A percentile compares a stretch with the other conserved stretches of the same genome.
Conservation (phyloP, 2,888 invertebrate genomes). For the Emesis russula region DNA sequence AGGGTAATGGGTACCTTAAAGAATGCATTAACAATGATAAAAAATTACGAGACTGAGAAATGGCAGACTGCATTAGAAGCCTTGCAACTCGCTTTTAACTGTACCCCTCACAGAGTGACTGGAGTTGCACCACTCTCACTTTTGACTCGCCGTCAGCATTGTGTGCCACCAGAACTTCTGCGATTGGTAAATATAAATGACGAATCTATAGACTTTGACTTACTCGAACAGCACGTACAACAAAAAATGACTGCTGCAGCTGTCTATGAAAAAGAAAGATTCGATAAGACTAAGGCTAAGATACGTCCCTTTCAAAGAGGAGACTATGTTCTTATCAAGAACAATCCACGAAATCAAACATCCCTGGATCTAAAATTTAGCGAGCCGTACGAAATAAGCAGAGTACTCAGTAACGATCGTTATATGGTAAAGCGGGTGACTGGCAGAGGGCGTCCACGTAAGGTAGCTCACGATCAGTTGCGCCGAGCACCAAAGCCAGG, state of each 20-base stretch:
- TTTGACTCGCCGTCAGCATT: conserved; percentile 68
- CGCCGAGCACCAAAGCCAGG: conserved; percentile 76
- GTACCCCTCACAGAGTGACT: conserved; percentile 75
- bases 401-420: conserved; percentile 76
- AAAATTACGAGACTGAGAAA: conserved; percentile 79
- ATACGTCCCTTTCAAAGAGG: conserved; percentile 58
- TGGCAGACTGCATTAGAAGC: conserved; percentile 79
- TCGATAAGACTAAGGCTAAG: conserved; percentile 62
- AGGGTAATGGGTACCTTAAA: conserved; percentile 75
- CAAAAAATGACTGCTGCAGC: conserved; percentile 62
- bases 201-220: conserved; percentile 53
- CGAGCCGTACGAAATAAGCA: conserved; percentile 71
- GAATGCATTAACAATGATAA: conserved; percentile 78
- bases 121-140: conserved; percentile 78
- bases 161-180: conserved; percentile 78
- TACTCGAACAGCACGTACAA: conserved; percentile 66
- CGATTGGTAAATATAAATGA: conserved; percentile 20
- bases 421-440: conserved; percentile 73
- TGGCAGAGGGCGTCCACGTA: conserved; percentile 75
- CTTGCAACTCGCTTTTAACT: conserved; percentile 84
- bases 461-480: conserved; percentile 82
- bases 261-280: conserved; percentile 66
- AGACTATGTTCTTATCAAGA: conserved; percentile 75
- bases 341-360: conserved; percentile 80
- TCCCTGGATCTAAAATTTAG: conserved; percentile 76